phyloP scores from a whole-genome alignment of 2,888 invertebrate species.

The Uloborus plumipes region DNA sequence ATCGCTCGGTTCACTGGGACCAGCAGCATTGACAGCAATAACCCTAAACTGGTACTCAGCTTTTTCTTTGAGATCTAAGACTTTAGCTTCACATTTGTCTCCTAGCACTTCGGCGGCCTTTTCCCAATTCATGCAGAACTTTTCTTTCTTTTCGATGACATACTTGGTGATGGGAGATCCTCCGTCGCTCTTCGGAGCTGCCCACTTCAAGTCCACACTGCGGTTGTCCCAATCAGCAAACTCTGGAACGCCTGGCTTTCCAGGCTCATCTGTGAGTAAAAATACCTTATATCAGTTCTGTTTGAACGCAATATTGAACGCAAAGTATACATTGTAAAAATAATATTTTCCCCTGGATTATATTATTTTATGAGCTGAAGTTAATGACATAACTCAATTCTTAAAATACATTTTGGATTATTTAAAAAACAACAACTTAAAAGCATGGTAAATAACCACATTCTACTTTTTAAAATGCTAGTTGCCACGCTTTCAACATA shows the following conservation, averaged over 20 bases:
- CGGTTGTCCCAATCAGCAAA: slow-evolving; percentile 74
- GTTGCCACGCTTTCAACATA: too few relatives aligned
- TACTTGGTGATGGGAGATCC: slow-evolving; percentile 94
- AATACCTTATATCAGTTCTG: background rate
- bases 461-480: too few relatives aligned
- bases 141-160: slow-evolving; percentile 84
- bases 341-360: too few relatives aligned
- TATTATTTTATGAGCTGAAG: too few relatives aligned
- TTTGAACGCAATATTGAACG: too few relatives aligned
- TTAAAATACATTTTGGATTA: too few relatives aligned
- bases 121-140: slow-evolving; percentile 86
- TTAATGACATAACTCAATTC: too few relatives aligned
- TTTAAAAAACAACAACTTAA: too few relatives aligned
- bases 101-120: slow-evolving; percentile 83
- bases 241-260: slow-evolving; percentile 73
- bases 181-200: slow-evolving; percentile 95
- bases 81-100: slow-evolving; percentile 73
- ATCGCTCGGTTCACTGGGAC: slow-evolving; percentile 89
- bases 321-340: too few relatives aligned
- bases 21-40: slow-evolving; percentile 93
- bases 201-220: slow-evolving; percentile 81
- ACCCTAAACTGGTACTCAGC: slow-evolving; percentile 93
- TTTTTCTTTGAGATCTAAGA: slow-evolving; percentile 88
- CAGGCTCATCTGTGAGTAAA: slow-evolving; percentile 71
- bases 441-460: too few relatives aligned